Evolutionary conservation across 2,888 invertebrate species (phyloP).

Genomic region (Caenorhabditis sp.): DNA sequence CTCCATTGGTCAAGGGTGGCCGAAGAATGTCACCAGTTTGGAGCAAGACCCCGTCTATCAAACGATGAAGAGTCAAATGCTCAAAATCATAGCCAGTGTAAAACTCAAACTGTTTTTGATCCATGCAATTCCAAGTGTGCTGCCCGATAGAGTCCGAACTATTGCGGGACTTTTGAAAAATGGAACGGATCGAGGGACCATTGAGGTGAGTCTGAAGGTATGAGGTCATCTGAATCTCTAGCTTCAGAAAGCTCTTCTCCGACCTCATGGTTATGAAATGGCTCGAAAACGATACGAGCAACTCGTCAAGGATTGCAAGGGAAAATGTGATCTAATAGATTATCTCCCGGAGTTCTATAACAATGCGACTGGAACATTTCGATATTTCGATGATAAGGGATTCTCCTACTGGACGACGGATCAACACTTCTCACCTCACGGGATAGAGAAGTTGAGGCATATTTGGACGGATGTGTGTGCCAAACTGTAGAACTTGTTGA

Average conservation of each 20-base stretch:
- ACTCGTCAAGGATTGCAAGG: conserved; percentile 29
- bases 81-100: conserved; percentile 13
- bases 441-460: conserved; percentile 29
- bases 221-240: too few species aligned
- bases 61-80: conserved; percentile 27
- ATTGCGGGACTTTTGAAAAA: not conserved
- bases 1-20: not conserved
- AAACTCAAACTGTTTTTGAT: conserved; percentile 37
- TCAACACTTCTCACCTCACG: conserved; percentile 47
- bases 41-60: conserved; percentile 33
- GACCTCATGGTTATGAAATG: conserved; percentile 19
- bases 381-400: conserved; percentile 47
- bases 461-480: conserved; percentile 48
- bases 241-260: conserved; percentile 5
- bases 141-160: not conserved
- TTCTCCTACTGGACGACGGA: conserved; percentile 41
- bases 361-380: conserved; percentile 22
- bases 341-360: conserved; percentile 20
- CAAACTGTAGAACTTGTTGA: not conserved
- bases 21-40: not conserved
- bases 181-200: not conserved
- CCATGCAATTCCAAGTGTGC: conserved; percentile 23
- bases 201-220: not conserved
- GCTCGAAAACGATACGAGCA: conserved; percentile 37
- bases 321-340: conserved; percentile 42